Evolutionary conservation across 2,797 vertebrate genomes (phyloP), one percentile per base, ranked within the genome.

Genomic region (Onychomys arenicola): DNA sequence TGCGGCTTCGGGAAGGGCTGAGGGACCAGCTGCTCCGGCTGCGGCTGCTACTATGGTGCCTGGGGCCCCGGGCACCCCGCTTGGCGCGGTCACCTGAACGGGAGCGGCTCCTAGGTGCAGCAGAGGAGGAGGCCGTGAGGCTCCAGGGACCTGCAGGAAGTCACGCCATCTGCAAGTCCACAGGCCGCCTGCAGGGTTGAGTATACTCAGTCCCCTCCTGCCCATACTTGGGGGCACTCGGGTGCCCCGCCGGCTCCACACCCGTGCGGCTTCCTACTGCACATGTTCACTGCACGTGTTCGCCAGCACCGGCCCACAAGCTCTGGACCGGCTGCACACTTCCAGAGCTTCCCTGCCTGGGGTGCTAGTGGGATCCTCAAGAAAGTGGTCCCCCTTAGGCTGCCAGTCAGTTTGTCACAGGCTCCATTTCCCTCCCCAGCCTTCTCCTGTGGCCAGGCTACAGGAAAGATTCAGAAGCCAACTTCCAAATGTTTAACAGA

Each of bases 41-140:
- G 23, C 98, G 99, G 88, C 98, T 98, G 96, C 98, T 98, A 90
- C 99, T 99, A 93, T 99, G 99, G 19, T 98, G 99, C 5, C 99
- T 98, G 82, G 99, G 99, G 9, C 98, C 98, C 57, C 99, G 98
- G 86, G 98, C 98, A 0, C 99, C 98, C 89, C 99, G 98, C 67
- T 99, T 98, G 46, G 98, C 98, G 9, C 99, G 98, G 86, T 99
- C 99, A 81, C 98, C 98, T 0, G 99, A 99, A 78, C 99, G 98
- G 19, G 99, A 99, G 83, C 98, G 99, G 87, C 99, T 99, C 84
- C 99, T 99, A 83, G 93, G 98, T 98, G 32, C 4, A 0, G 55
- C 2, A 17, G 49, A 61, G 29, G 23, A 43, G 16, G 2, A 32
- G 17, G 23, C 46, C 0, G 0, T 86, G 87, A 95, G 82, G 71